These are phyloP conservation scores for Drosophila prosaltans DNA, from an alignment of 1,140 invertebrate genomes.

Conservation along the genomic window DNA sequence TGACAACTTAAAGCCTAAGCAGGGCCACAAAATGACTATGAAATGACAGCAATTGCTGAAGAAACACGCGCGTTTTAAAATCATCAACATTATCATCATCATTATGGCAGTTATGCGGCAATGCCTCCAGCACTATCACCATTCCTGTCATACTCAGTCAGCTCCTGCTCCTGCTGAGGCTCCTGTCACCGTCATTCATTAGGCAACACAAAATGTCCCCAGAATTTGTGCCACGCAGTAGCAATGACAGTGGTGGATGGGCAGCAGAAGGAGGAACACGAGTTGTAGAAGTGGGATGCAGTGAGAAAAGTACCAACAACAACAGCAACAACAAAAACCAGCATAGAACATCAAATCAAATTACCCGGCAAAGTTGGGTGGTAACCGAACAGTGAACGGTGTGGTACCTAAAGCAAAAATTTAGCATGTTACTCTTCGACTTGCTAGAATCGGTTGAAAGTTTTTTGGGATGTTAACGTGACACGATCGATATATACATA, in stretches of 20 bases:
- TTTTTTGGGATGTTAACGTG: conserved; percentile 26
- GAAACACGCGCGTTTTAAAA: conserved; percentile 78
- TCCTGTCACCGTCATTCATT: conserved; percentile 73
- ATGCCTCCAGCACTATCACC: conserved; percentile 34
- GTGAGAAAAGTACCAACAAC: no score
- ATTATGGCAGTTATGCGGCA: conserved; percentile 73
- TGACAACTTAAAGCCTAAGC: conserved; percentile 48
- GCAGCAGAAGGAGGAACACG: conserved; percentile 16
- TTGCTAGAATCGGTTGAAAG: conserved; percentile 17
- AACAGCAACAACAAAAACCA: conserved; percentile 9
- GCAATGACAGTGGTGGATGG: conserved; percentile 8
- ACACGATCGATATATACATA: conserved; percentile 6
- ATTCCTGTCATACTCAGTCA: conserved; percentile 9
- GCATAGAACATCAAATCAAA: conserved; percentile 74
- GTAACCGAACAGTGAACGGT: conserved; percentile 33
- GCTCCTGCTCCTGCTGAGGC: conserved; percentile 31
- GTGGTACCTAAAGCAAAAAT: conserved; percentile 33
- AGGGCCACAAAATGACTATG: conserved; percentile 66
- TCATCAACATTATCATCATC: conserved; percentile 80
- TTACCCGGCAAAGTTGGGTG: conserved; percentile 63
- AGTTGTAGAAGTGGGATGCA: conserved; percentile 3
- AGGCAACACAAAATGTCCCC: conserved; percentile 62
- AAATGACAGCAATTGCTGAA: conserved; percentile 73
- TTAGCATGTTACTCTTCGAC: conserved; percentile 53
- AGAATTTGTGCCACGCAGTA: conserved; percentile 63